Evolutionary conservation across 2,888 invertebrate genomes (phyloP), one percentile per base, ranked within the genome.

Genomic region (Itoplectis maculator): DNA sequence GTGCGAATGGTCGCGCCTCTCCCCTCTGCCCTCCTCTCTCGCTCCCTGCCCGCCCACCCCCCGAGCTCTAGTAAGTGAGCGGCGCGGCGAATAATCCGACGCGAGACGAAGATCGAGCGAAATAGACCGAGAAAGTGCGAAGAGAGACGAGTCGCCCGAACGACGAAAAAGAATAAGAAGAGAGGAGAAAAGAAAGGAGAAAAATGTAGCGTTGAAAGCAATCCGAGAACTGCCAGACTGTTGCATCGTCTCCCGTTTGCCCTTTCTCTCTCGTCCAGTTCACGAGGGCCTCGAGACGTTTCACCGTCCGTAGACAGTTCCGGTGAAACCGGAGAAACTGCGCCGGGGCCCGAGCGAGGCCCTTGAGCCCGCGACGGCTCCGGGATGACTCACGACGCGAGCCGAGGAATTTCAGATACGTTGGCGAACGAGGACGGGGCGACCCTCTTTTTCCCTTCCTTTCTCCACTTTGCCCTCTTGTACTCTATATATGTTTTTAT

Each of bases 361-460:
- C 70, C 82, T 79, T 59, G 69, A 56, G 72, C 49, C 65, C 70
- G n/a, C n/a, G 66, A 82, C 56, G n/a, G 82, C 29, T 72, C 68
- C 66, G 6, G 35, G 45, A 72, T 82, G 82, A 82, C 70, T 82
- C 82, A 82, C 82, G 77, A 63, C 29, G 51, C 59, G 37, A 63
- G 29, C 45, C 45, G 49, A 79, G 82, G 82, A 82, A 82, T 82
- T 82, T 79, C 45, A 75, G 66, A 23, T 49, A 72, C 75, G 70
- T 23, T 74, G 37, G 59, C 61, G 51, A 81, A 74, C 69, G 69
- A 78, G 73, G 35, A 54, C 68, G 8, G 23, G 29, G 29, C 11
- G 29, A 9, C 35, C 49, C 45, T 23, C 54, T 49, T n/a, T 59
- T 45, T 47, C 49, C 13, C 35, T 65, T 65, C 42, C 37, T 9